Evolutionary conservation across 2,113 vertebrate genomes (phyloP).

Genomic region (Chaetops frenatus): DNA sequence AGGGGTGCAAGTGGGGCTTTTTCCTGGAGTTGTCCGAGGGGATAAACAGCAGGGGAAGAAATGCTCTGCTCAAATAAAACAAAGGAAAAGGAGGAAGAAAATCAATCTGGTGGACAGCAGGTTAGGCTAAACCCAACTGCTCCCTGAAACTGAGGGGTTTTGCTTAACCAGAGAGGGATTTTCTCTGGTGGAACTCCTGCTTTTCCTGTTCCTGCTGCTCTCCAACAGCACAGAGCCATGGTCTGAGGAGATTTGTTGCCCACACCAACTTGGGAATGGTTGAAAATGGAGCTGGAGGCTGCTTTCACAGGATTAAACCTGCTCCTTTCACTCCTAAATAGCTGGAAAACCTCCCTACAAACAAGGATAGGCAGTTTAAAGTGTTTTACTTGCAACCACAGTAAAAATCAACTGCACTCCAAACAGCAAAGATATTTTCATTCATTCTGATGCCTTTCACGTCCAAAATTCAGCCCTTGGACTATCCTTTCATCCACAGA

Average conservation of each 20-base stretch:
- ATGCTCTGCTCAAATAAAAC: slow-evolving; percentile 53
- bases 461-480: not conserved
- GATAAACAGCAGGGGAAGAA: slow-evolving; percentile 67
- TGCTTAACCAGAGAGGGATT: not conserved
- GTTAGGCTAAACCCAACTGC: slow-evolving; percentile 51
- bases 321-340: not conserved
- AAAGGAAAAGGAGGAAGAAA: slow-evolving; percentile 47
- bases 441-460: not conserved
- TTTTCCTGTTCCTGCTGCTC: not conserved
- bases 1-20: slow-evolving; percentile 76
- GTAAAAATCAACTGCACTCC: not conserved
- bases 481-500: not conserved
- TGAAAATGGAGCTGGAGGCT: not conserved
- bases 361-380: not conserved
- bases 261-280: not conserved
- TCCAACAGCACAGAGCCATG: not conserved
- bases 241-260: not conserved
- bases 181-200: not conserved
- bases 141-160: not conserved
- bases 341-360: not conserved
- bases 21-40: slow-evolving; percentile 75
- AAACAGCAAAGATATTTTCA: not conserved
- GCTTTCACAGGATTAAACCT: not conserved
- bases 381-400: not conserved
- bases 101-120: not conserved